A percentile compares a stretch with the other conserved stretches of the same genome.
These are phyloP conservation scores for Ypsolopha scabrella DNA, from an alignment of 2,888 invertebrate genomes.

Conservation along the genomic window DNA sequence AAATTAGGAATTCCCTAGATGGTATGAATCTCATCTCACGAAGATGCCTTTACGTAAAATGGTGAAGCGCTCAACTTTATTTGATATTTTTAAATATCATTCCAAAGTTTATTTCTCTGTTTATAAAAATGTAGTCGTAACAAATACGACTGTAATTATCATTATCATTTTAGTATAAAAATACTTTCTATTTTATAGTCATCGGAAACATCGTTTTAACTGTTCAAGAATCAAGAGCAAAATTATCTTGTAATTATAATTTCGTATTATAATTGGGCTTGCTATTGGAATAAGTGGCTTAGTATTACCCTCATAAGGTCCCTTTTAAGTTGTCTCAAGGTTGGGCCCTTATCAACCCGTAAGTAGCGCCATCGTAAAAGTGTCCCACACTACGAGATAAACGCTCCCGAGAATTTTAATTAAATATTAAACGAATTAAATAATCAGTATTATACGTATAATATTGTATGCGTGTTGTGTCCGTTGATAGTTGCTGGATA, in stretches of 20 bases:
- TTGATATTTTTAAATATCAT: slow-evolving; percentile 62
- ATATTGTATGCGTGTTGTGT: slow-evolving; percentile 60
- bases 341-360: slow-evolving; percentile 54
- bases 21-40: neutral
- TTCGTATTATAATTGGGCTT: slow-evolving; percentile 53
- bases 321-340: slow-evolving; percentile 23
- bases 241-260: slow-evolving; percentile 67
- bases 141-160: slow-evolving; percentile 30
- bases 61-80: slow-evolving; percentile 33
- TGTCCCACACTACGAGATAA: slow-evolving; percentile 70
- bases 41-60: neutral
- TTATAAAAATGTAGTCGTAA: slow-evolving; percentile 5
- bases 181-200: slow-evolving; percentile 52
- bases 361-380: slow-evolving; percentile 67
- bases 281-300: slow-evolving; percentile 55
- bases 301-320: slow-evolving; percentile 51
- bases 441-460: slow-evolving; percentile 68
- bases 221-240: slow-evolving; percentile 55
- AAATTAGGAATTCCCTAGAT: no score
- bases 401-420: slow-evolving; percentile 66
- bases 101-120: slow-evolving; percentile 40
- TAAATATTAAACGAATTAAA: slow-evolving; percentile 70
- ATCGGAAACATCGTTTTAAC: slow-evolving; percentile 49
- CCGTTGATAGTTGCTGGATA: slow-evolving; percentile 47
- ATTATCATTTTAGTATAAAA: slow-evolving; percentile 39